phyloP scores from a whole-genome alignment of 2,888 invertebrate genomes.

The Leptinotarsa peninsularis region DNA sequence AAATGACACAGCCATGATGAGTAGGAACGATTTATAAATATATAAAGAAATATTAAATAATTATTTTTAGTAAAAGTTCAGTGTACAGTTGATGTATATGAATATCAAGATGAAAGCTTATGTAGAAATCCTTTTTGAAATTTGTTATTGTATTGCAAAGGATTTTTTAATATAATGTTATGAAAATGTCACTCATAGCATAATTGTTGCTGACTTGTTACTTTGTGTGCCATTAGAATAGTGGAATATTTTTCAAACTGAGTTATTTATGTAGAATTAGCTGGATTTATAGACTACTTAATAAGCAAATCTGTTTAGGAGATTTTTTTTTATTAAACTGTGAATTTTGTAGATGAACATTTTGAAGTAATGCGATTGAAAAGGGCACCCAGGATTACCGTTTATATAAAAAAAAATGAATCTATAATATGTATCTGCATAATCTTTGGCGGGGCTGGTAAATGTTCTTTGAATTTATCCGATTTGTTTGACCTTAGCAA shows the following conservation, averaged over 20 bases:
- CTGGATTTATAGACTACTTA: not conserved
- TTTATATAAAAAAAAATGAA: no score
- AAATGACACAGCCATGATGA: slow-evolving; percentile 39
- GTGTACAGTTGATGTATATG: slow-evolving; percentile 51
- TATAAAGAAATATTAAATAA: slow-evolving; percentile 48
- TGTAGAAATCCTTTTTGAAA: slow-evolving; percentile 40
- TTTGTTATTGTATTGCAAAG: slow-evolving; percentile 24
- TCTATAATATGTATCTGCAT: no score
- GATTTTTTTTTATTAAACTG: no score
- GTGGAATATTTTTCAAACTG: not conserved
- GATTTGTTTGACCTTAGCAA: no score
- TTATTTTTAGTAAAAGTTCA: slow-evolving; percentile 50
- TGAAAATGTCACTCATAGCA: slow-evolving; percentile 1
- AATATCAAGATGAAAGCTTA: slow-evolving; percentile 46
- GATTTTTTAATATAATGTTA: slow-evolving; percentile 14
- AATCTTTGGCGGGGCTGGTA: no score
- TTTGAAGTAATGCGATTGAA: not conserved
- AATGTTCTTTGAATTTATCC: no score
- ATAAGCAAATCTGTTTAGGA: not conserved
- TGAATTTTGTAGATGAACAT: no score
- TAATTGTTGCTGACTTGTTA: slow-evolving; percentile 5
- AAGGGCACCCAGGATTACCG: not conserved
- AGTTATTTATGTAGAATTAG: not conserved
- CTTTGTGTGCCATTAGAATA: slow-evolving; percentile 1
- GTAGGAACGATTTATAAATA: slow-evolving; percentile 39